Evolutionary conservation across 2,797 vertebrate species (phyloP), one percentile per base, ranked within the genome.

Genomic region (Sciurus carolinensis): DNA sequence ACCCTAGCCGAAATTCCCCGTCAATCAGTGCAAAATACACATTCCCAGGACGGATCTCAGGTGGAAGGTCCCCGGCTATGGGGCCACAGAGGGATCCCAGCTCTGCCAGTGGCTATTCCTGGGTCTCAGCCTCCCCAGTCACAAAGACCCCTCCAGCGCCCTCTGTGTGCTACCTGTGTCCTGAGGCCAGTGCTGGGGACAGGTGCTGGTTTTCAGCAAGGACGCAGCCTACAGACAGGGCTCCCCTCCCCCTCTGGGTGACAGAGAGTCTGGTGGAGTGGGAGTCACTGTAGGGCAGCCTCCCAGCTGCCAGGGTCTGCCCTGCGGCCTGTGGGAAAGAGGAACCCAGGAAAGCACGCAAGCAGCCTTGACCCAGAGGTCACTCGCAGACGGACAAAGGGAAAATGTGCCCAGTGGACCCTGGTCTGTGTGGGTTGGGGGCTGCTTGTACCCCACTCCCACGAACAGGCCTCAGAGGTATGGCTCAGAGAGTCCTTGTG

Each of bases 381-480:
- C 0, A 7, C 10, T 7, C 4, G 4, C 20, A 13, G 44, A 69
- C 7, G 15, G 33, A 22, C 50, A 36, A 42, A 1, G 39, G 3
- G 18, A 18, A 13, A 1, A 5, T 0, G n/a, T 0, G 44, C 47
- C 69, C 67, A 0, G 4, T 30, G 42, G 72, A 26, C 28, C 2
- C 0, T 8, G 7, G 30, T 17, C 47, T 13, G 7, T 15, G 2
- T 7, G 24, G 30, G 14, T 44, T 7, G 39, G 14, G n/a, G 30
- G 1, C 67, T 26, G 30, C 69, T 66, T 9, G 2, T 14, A 1
- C 33, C 4, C n/a, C 0, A 0, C 14, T 73, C n/a, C 0, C 9
- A 3, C 11, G 15, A 44, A 20, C 11, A 4, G 33, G 36, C 64
- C 11, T 0, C 7, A 50, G 26, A 20, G 0, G n/a, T 0, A 0